A percentile compares a stretch with the other conserved stretches of the same genome.
Conservation (phyloP, 2,888 invertebrate species). For the Platycheirus rosarum region DNA sequence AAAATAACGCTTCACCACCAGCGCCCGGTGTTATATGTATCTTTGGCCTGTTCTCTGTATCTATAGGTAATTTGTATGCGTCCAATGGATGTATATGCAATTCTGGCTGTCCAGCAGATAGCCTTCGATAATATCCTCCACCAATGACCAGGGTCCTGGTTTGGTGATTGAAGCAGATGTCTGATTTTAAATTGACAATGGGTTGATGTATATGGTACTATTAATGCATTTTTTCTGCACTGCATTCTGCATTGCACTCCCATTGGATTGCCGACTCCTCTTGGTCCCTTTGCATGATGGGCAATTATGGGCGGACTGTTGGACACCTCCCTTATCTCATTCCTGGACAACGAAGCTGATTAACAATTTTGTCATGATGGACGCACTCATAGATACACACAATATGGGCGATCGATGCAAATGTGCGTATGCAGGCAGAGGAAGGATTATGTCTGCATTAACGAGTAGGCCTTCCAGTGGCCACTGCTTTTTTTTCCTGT, state of each 20-base stretch:
- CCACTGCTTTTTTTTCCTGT: slow-evolving; percentile 13
- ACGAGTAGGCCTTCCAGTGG: slow-evolving; percentile 27
- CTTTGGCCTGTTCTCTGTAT: slow-evolving; percentile 24
- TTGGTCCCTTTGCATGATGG: no score
- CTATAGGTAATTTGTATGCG: slow-evolving; percentile 33
- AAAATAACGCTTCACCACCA: slow-evolving; percentile 67
- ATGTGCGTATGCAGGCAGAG: slow-evolving; percentile 21
- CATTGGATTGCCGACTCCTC: no score
- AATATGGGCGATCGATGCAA: slow-evolving; percentile 37
- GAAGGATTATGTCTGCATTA: slow-evolving; percentile 47
- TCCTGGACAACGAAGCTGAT: slow-evolving; percentile 15
- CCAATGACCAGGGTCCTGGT: slow-evolving; percentile 49
- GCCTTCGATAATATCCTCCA: slow-evolving; percentile 39
- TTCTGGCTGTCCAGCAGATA: slow-evolving; percentile 11
- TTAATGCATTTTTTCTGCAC: slow-evolving; percentile 38
- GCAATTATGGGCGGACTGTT: slow-evolving; percentile 61
- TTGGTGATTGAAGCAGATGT: slow-evolving; percentile 60
- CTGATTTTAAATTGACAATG: slow-evolving; percentile 67
- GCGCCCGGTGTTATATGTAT: slow-evolving; percentile 37
- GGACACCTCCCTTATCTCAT: slow-evolving; percentile 31
- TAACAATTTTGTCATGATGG: slow-evolving; percentile 31
- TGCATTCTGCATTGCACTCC: neutral
- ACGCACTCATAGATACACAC: slow-evolving; percentile 21
- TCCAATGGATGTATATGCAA: slow-evolving; percentile 40
- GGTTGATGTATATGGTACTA: slow-evolving; percentile 32